Base-by-base conservation (phyloP, 1,140 invertebrate genomes). In the Drosophila navojoa region DNA sequence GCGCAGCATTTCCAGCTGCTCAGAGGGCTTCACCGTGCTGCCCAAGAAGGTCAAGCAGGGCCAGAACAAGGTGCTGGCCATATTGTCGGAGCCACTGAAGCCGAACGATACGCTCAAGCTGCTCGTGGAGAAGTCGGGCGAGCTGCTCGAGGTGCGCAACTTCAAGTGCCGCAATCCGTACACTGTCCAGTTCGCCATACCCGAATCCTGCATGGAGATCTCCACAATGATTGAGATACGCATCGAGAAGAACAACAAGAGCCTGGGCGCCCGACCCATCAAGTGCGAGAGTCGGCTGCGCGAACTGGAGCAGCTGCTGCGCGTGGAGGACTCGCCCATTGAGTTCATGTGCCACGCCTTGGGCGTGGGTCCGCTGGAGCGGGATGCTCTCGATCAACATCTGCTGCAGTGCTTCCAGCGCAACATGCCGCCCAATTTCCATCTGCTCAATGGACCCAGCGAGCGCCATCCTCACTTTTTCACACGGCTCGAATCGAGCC, bases 341-440 rank as follows among this genome's bases (percentile, higher is more conserved):
- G 95, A 97, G 86, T 97, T 97, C 82, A 96, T 97, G 95, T 97
- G 96, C 76, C 96, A 97, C 94, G 96, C 96, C 1, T 92, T 98
- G 63, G 96, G 96, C 35, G 95, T 97, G 76, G 95, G 94, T 86
- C 94, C 95, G 0, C 94, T 95, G 4, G 95, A 96, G 74, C 94
- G 94, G 19, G 96, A 97, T 70, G 95, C 96, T 76, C 91, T 97
- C 61, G 97, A 98, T 90, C 95, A 95, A 77, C 96, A 96, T 94
- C 94, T 98, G 93, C 93, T 96, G 59, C 94, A 95, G 70, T 94
- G 95, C 45, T 97, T 97, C 90, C 95, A 97, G 82, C 95, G 95
- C 89, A 97, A 97, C 87, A 93, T 96, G 78, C 96, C 96, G 35
- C 95, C 95, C 15, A 94, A 96, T 89, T 97, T 97, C 86, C 96